phyloP scores from a whole-genome alignment of 2,113 vertebrate species.

The Mirza zaza region DNA sequence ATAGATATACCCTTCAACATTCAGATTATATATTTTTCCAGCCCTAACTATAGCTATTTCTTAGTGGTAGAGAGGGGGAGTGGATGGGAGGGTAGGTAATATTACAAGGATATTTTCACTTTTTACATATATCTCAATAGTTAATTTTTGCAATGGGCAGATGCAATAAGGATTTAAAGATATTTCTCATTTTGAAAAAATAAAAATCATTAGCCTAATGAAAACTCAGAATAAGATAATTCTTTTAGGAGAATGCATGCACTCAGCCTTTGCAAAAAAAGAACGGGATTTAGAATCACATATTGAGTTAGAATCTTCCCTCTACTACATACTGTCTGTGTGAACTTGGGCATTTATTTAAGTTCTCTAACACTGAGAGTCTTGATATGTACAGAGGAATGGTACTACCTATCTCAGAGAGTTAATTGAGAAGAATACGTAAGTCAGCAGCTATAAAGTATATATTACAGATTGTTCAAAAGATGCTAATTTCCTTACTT shows the following conservation, averaged over 20 bases:
- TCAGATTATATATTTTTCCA: neutral
- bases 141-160: neutral
- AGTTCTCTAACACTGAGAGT: neutral
- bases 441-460: neutral
- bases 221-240: neutral
- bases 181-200: neutral
- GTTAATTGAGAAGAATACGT: neutral
- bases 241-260: neutral
- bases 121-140: neutral
- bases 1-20: neutral
- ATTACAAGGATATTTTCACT: neutral
- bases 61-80: neutral
- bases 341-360: neutral
- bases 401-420: neutral
- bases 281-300: neutral
- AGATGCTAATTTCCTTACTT: conserved; percentile 15
- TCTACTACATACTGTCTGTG: neutral
- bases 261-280: neutral
- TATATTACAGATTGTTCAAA: neutral
- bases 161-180: neutral
- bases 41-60: neutral
- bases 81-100: neutral
- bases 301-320: neutral
- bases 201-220: neutral
- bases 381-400: neutral